Percentiles rank a stretch among this genome's conserved stretches.
These are phyloP conservation scores for Micropoecilia bifurca DNA, from an alignment of 2,797 vertebrate genomes.

Conservation along the genomic window DNA sequence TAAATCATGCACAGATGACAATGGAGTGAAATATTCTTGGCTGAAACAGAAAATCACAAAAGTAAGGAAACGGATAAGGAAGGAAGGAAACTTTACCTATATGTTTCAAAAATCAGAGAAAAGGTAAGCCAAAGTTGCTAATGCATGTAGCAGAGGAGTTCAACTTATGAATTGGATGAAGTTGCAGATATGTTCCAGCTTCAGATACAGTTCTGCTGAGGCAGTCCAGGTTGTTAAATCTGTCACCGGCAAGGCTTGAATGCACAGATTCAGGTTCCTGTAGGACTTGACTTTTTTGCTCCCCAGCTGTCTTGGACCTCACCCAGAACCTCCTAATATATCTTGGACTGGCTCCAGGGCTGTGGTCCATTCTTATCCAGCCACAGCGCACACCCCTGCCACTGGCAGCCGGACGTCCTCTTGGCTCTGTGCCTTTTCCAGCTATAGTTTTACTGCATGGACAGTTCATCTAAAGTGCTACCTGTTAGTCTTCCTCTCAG, in stretches of 20 bases:
- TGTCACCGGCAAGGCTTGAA: constrained; percentile 65
- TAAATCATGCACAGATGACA: constrained; percentile 40
- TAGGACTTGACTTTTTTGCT: constrained; percentile 74
- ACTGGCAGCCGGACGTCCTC: constrained; percentile 66
- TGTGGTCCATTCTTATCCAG: constrained; percentile 50
- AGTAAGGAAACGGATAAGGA: background rate
- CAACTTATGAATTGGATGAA: constrained; percentile 35
- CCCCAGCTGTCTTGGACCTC: constrained; percentile 76
- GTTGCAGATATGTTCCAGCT: constrained; percentile 61
- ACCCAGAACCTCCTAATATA: constrained; percentile 79
- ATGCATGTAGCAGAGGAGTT: constrained; percentile 8
- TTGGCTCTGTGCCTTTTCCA: constrained; percentile 61
- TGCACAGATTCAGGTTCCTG: constrained; percentile 70
- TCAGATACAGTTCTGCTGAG: constrained; percentile 48
- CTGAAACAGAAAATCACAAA: constrained; percentile 12
- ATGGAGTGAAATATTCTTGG: constrained; percentile 20
- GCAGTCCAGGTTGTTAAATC: constrained; percentile 75
- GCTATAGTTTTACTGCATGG: constrained; percentile 30
- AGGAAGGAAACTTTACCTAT: background rate
- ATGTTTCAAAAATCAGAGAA: background rate
- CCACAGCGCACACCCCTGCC: constrained; percentile 30
- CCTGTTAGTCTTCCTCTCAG: constrained; percentile 3
- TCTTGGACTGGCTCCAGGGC: constrained; percentile 73
- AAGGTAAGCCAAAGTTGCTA: constrained; percentile 1
- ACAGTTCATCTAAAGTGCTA: constrained; percentile 15